A percentile compares a stretch with the other conserved stretches of the same genome.
Evolutionary conservation across 2,888 invertebrate species (phyloP).

Genomic region (Xanthorhoe spadicearia): DNA sequence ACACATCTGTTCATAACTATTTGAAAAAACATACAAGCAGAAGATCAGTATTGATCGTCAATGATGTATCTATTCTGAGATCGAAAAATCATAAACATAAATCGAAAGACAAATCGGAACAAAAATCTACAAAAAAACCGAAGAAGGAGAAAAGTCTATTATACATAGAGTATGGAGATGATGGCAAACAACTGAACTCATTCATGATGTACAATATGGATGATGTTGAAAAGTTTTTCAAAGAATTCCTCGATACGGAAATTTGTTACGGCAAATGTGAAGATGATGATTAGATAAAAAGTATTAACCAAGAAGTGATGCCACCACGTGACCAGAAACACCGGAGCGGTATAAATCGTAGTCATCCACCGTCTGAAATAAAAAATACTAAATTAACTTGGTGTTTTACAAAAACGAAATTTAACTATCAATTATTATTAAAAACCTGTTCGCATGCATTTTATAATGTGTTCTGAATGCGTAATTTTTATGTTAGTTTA

Average conservation of each 20-base stretch:
- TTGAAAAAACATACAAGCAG: slow-evolving; percentile 6
- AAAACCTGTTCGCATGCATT: too few species aligned
- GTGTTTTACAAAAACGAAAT: background rate
- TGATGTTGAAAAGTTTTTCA: slow-evolving; percentile 62
- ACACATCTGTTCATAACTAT: slow-evolving; percentile 3
- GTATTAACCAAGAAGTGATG: slow-evolving; percentile 57
- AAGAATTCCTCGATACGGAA: slow-evolving; percentile 53
- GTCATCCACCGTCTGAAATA: slow-evolving; percentile 33
- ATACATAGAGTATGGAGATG: slow-evolving; percentile 58
- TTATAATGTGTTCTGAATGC: too few species aligned
- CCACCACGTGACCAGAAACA: slow-evolving; percentile 48
- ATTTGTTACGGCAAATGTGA: slow-evolving; percentile 55
- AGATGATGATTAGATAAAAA: slow-evolving; percentile 2
- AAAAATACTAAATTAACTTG: slow-evolving; percentile 4
- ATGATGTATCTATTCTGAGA: slow-evolving; percentile 17
- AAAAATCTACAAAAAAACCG: background rate
- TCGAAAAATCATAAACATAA: background rate
- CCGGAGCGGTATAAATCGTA: slow-evolving; percentile 22
- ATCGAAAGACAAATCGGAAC: background rate
- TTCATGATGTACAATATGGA: slow-evolving; percentile 57
- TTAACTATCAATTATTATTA: background rate
- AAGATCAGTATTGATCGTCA: slow-evolving; percentile 29
- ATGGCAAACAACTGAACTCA: slow-evolving; percentile 47
- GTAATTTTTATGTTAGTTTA: too few species aligned
- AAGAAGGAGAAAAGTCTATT: slow-evolving; percentile 47